Base-by-base conservation (phyloP, 2,113 vertebrate genomes). In the Hyla sarda region DNA sequence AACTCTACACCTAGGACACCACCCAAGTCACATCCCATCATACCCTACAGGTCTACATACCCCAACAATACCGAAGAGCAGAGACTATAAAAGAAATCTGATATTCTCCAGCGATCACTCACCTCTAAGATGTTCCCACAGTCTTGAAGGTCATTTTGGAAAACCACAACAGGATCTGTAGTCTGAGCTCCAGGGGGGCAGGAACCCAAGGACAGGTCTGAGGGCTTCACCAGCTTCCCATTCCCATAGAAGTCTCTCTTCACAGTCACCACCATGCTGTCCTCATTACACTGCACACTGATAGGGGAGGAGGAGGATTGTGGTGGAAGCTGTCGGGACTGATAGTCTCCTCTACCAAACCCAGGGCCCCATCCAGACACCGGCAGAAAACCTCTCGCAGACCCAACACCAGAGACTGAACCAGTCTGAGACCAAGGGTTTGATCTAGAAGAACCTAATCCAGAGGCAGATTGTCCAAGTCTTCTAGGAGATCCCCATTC, bases 241-340 rank as follows among this genome's bases (percentile, higher is more conserved):
- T 47, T 84, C 16, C 72, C 72, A 84, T 75, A 84, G 34, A 84
- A 23, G 16, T 84, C 82, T 17, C 52, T 75, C 14, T 7, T 13
- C n/a, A 84, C 82, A 5, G 7, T 84, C 52, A 84, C 67, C 71
- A 47, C 34, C 72, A 84, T 75, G 8, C 16, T 62, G 54, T 84
- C 72, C 71, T 75, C 82, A 30, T 5, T 25, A 32, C 82, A 84
- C 16, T n/a, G 71, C 17, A 84, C 17, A 47, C 25, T 21, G 25
- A 84, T 32, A 21, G 82, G 12, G 25, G 72, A 75, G 32, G 60
- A 28, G 14, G 60, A 16, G 25, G 28, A 8, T 9, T 62, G 28
- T 10, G 1, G 14, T 16, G 9, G 1, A 23, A 83, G 41, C 7
- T 60, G 37, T 37, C 13, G 13, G 9, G 37, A 11, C 13, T 25